phyloP scores from a whole-genome alignment of 2,113 vertebrate genomes.

The Chascanopsetta lugubris region DNA sequence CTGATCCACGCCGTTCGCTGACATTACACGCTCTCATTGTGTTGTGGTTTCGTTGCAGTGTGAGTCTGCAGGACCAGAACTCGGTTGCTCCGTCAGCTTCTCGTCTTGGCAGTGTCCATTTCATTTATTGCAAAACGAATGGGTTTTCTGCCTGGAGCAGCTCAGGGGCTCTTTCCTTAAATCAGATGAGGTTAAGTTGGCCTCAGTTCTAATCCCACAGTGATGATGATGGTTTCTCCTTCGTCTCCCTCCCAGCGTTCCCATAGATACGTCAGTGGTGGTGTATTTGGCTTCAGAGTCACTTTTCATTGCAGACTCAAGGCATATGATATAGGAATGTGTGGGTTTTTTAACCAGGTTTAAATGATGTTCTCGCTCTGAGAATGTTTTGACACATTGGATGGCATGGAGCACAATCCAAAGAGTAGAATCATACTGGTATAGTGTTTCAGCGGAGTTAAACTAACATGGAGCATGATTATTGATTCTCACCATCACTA shows the following conservation, averaged over 20 bases:
- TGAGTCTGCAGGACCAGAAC: conserved; percentile 38
- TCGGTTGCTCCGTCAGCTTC: conserved; percentile 62
- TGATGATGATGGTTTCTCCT: conserved; percentile 10
- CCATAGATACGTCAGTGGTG: conserved; percentile 19
- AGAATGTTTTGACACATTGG: conserved; percentile 10
- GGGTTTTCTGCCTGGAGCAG: conserved; percentile 14
- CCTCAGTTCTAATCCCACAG: conserved; percentile 9
- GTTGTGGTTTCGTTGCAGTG: conserved; percentile 36
- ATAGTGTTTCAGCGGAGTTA: neutral
- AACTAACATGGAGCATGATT: neutral
- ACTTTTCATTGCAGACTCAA: conserved; percentile 10
- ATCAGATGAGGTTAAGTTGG: conserved; percentile 20
- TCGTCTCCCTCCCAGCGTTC: conserved; percentile 6
- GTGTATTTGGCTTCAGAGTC: conserved; percentile 29
- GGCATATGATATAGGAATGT: neutral
- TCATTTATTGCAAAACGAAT: conserved; percentile 38
- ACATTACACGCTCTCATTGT: conserved; percentile 1
- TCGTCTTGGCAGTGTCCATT: conserved; percentile 41
- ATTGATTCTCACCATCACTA: neutral
- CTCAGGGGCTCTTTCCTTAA: conserved; percentile 7
- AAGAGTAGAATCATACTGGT: no score
- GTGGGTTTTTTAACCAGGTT: neutral
- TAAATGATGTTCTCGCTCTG: neutral
- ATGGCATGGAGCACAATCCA: neutral
- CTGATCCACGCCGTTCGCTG: neutral